Conservation (phyloP, 2,888 invertebrate species). For the Leptodirus hochenwartii region DNA sequence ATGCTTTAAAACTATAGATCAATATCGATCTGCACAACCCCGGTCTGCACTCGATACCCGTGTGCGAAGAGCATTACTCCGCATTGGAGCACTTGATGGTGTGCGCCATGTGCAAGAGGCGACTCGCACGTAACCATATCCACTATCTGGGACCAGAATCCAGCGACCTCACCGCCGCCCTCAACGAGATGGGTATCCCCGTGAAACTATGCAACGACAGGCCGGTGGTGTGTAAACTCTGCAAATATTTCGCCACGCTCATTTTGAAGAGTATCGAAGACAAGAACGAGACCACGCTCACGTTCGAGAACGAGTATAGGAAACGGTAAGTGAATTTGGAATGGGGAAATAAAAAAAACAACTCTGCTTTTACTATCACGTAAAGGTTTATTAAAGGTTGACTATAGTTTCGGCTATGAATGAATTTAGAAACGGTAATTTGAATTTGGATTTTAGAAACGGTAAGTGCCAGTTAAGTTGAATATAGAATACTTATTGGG, state of each 20-base stretch:
- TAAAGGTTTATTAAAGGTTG: constrained; percentile 6
- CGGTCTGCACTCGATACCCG: constrained; percentile 47
- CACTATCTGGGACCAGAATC: constrained; percentile 46
- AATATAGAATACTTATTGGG: too few species aligned
- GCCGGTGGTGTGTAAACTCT: constrained; percentile 65
- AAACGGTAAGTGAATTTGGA: constrained; percentile 35
- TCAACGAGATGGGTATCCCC: constrained; percentile 46
- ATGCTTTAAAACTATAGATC: too few species aligned
- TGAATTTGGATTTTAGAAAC: too few species aligned
- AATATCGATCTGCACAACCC: constrained; percentile 40
- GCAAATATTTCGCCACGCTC: constrained; percentile 58
- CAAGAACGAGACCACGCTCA: constrained; percentile 26
- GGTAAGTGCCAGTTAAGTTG: too few species aligned
- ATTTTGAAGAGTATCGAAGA: constrained; percentile 43
- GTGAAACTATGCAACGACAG: constrained; percentile 46
- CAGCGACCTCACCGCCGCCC: constrained; percentile 30
- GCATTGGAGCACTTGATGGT: constrained; percentile 54
- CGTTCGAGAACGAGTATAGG: constrained; percentile 40
- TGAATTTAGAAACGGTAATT: constrained; percentile 3
- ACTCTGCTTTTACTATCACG: too few species aligned
- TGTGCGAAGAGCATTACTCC: constrained; percentile 51
- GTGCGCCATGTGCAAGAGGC: constrained; percentile 59
- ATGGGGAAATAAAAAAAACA: constrained; percentile 1
- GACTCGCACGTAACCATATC: constrained; percentile 58
- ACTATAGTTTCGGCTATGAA: too few species aligned